Base-by-base conservation (phyloP, 2,113 vertebrate species). In the Elachura formosa region DNA sequence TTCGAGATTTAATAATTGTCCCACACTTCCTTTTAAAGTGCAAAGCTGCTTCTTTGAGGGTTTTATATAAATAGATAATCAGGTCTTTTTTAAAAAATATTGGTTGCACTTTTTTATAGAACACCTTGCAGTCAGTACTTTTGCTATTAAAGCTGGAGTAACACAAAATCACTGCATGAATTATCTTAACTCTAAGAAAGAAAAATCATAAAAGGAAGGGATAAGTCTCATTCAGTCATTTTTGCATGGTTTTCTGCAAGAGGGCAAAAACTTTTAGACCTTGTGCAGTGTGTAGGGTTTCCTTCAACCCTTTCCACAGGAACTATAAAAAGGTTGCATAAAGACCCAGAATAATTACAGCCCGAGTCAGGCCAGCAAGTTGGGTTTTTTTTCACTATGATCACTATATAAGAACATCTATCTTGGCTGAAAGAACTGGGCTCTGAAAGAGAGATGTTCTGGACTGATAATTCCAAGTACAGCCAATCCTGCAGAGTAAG, bases 361-460 rank as follows among this genome's bases (percentile, higher is more conserved):
- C 62, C 33, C 87, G 46, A 89, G 38, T 84, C 89, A 83, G 74
- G 63, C 74, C 78, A 94, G 58, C 71, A 76, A 69, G 46, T 66
- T 94, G 93, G 45, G 34, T 79, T 95, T 79, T 95, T 97, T 92
- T 95, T 87, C 59, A 43, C 74, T 89, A 2, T 51, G 91, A 87
- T 51, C 81, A 67, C 5, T 22, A 77, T 94, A 90, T 85, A 91
- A 93, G 89, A 87, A 77, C 45, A 74, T 93, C 87, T 87, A 29
- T 76, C 51, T 89, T 94, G 91, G 95, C 91, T 71, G 48, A 80
- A 82, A 79, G 48, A 48, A 51, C 38, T 77, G 43, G 51, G 33
- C 74, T 95, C 71, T 83, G 77, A 79, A 95, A 85, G 73, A 80
- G 63, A 93, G 94, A 94, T 93, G 82, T 94, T 91, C 82, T 94